Evolutionary conservation across 2,888 invertebrate species (phyloP).

Genomic region (Koerneria pararmatus): DNA sequence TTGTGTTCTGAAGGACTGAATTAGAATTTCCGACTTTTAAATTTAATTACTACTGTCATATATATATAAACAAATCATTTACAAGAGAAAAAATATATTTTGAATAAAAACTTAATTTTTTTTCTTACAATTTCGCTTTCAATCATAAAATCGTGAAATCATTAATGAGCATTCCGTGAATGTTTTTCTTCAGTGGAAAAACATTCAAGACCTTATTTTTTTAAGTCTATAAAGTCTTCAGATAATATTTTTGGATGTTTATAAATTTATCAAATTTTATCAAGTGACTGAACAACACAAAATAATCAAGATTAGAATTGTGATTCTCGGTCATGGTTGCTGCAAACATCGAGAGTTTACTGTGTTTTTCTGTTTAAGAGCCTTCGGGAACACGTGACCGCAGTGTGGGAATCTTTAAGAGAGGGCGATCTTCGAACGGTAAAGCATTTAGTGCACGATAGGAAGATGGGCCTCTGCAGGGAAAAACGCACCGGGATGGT

Average conservation of each 20-base stretch:
- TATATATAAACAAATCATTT: too few relatives aligned
- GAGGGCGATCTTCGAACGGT: conserved; percentile 49
- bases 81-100: too few relatives aligned
- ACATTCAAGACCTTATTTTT: too few relatives aligned
- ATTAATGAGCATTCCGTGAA: too few relatives aligned
- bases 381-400: conserved; percentile 43
- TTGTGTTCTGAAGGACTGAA: too few relatives aligned
- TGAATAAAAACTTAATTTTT: too few relatives aligned
- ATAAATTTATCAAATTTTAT: neutral
- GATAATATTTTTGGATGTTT: neutral
- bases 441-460: conserved; percentile 51
- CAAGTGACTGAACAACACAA: neutral
- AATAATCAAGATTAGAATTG: neutral
- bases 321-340: neutral
- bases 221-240: too few relatives aligned
- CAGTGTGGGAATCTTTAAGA: conserved; percentile 52
- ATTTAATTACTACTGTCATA: too few relatives aligned
- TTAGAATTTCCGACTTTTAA: too few relatives aligned
- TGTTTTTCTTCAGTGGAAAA: too few relatives aligned
- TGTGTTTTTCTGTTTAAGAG: neutral
- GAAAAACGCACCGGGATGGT: conserved; percentile 45
- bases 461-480: conserved; percentile 40
- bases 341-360: neutral
- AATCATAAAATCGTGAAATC: too few relatives aligned
- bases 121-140: too few relatives aligned